Evolutionary conservation across 2,797 vertebrate species (phyloP).

Genomic region (Falco columbarius): DNA sequence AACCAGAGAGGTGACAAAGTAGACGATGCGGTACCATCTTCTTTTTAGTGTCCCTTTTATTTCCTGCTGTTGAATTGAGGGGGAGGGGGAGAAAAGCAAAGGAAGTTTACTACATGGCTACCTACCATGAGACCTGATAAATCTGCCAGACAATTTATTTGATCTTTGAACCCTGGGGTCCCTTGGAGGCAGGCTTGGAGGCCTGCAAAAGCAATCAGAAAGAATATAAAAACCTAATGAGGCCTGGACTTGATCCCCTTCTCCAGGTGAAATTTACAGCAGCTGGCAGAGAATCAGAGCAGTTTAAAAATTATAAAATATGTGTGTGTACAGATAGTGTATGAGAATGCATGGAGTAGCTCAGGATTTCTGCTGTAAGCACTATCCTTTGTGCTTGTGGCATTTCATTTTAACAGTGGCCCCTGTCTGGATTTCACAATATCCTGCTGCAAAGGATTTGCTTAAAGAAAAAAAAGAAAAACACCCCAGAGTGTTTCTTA

Average conservation of each 20-base stretch:
- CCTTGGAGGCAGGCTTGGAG: slow-evolving; percentile 67
- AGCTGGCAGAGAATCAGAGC: slow-evolving; percentile 73
- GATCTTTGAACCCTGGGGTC: slow-evolving; percentile 83
- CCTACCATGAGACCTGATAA: slow-evolving; percentile 82
- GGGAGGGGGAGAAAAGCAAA: not conserved
- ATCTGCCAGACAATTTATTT: slow-evolving; percentile 89
- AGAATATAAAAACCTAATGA: slow-evolving; percentile 69
- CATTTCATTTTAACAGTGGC: not conserved
- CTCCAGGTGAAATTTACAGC: slow-evolving; percentile 71
- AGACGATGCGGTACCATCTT: not conserved
- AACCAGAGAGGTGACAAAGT: not conserved
- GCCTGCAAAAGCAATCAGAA: slow-evolving; percentile 82
- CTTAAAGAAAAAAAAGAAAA: not conserved
- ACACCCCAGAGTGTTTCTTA: not conserved
- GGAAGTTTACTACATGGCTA: slow-evolving; percentile 73
- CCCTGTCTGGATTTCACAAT: not conserved
- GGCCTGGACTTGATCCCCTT: slow-evolving; percentile 58
- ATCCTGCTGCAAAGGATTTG: slow-evolving; percentile 14
- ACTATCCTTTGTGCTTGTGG: not conserved
- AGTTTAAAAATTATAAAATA: slow-evolving; percentile 53
- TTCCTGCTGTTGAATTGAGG: not conserved
- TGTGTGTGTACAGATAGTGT: not conserved
- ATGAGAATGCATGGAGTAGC: not conserved
- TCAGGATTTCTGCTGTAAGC: not conserved
- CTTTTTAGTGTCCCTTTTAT: not conserved